phyloP scores from a whole-genome alignment of 2,113 vertebrate genomes.

The Vicugna pacos region DNA sequence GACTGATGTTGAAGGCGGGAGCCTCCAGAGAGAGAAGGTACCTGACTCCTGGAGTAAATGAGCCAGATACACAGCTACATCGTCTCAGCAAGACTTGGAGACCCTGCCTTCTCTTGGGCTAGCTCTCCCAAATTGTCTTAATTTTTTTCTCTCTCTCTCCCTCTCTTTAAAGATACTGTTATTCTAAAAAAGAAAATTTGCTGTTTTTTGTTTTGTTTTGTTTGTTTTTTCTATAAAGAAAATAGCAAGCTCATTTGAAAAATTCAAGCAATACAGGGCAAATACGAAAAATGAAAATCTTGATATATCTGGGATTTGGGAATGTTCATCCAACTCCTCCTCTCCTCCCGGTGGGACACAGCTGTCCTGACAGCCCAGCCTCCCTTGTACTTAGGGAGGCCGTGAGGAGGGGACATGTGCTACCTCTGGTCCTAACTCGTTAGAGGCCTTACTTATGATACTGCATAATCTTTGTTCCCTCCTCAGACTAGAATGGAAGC shows the following conservation, averaged over 20 bases:
- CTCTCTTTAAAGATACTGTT: not conserved
- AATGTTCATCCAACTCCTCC: no score
- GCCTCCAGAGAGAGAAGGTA: not conserved
- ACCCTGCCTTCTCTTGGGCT: not conserved
- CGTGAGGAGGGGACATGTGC: rapidly evolving
- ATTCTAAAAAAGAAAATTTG: not conserved
- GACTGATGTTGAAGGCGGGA: not conserved
- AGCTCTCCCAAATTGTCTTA: not conserved
- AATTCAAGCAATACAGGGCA: not conserved
- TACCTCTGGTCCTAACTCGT: not conserved
- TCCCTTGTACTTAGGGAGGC: not conserved
- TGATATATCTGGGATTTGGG: not conserved
- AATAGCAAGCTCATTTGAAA: not conserved
- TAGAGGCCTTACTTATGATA: not conserved
- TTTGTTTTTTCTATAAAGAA: not conserved
- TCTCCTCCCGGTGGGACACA: not conserved
- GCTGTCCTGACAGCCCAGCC: not conserved
- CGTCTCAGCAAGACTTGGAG: no score
- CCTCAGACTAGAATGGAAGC: not conserved
- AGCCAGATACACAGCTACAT: rapidly evolving
- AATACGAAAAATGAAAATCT: not conserved
- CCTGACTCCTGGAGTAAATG: not conserved
- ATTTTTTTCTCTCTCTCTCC: not conserved
- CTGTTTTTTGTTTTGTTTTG: not conserved
- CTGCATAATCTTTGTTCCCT: not conserved